Base-by-base conservation (phyloP, 2,888 invertebrate genomes). In the Leucophora obtusa region DNA sequence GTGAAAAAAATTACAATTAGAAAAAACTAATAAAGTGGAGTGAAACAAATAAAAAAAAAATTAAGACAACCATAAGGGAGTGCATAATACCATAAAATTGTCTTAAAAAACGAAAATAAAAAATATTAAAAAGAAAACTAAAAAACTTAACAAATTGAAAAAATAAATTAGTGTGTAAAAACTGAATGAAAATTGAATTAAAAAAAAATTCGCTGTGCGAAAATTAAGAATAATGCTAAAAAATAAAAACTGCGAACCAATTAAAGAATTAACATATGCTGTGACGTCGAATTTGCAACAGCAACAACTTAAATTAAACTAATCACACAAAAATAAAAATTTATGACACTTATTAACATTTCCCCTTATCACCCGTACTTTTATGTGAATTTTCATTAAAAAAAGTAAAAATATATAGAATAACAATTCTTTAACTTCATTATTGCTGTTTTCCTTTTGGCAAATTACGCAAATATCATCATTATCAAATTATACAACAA, bases 1-100 rank as follows among this genome's bases (percentile, higher is more conserved):
- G 77, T 65, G 77, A 38, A 77, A 80, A 65, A 28, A 68, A 51
- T 65, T 38, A 58, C 62, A 73, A 73, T 53, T 15, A 69, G 56
- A 66, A 73, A 28, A 78, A 47, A 73, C 24, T 56, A 33, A 59
- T 33, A 62, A 66, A 71, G 75, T 66, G 71, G 75, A 71, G 71
- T 74, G 71, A 11, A 71, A 63, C 65, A 54, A 65, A 74, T 35
- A 75, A 76, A 53, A 53, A 38, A 6, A 62, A 71, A 47, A 15
- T 8, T 43, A 47, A 76, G 43, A 70, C 76, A 65, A 51, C 47
- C 24, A 7, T 11, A 43, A 56, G 43, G 43, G 54, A 74, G 56
- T 50, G 28, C 62, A 79, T 75, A 70, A 56, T 58, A 24, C 15
- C 8, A 33, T 17, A 75, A 78, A 79, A 70, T 47, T 51, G 17